Evolutionary conservation across 1,140 invertebrate genomes (phyloP).

Genomic region (Tenebrio molitor): DNA sequence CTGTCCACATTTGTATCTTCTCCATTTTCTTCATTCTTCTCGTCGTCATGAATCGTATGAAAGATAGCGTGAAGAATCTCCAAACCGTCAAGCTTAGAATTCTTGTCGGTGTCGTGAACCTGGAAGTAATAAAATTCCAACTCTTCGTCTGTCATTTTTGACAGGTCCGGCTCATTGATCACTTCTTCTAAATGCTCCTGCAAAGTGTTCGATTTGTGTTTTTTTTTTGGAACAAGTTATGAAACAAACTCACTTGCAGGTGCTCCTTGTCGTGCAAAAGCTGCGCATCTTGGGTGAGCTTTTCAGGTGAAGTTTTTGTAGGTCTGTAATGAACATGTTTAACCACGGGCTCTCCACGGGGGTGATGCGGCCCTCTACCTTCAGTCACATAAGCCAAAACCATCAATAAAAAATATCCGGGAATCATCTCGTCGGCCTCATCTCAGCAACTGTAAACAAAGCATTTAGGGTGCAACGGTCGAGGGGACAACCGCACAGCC

Average conservation of each 20-base stretch:
- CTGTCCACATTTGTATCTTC: slow-evolving; percentile 49
- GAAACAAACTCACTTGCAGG: slow-evolving; percentile 61
- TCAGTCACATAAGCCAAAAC: slow-evolving; percentile 61
- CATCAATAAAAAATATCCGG: slow-evolving; percentile 26
- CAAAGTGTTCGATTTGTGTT: too few species aligned
- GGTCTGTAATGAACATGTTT: slow-evolving; percentile 74
- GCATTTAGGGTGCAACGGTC: slow-evolving; percentile 16
- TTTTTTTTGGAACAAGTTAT: too few species aligned
- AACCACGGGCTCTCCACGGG: slow-evolving; percentile 70
- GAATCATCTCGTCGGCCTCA: slow-evolving; percentile 27
- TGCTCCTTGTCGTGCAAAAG: slow-evolving; percentile 80
- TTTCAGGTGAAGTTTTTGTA: slow-evolving; percentile 64
- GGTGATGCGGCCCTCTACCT: slow-evolving; percentile 82
- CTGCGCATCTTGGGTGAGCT: slow-evolving; percentile 76
- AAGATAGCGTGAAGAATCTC: slow-evolving; percentile 81
- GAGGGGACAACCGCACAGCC: slow-evolving; percentile 18
- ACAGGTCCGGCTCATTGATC: slow-evolving; percentile 70
- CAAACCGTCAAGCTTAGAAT: slow-evolving; percentile 84
- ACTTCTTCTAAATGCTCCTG: slow-evolving; percentile 79
- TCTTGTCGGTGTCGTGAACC: slow-evolving; percentile 85
- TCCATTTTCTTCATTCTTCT: slow-evolving; percentile 59
- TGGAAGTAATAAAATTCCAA: slow-evolving; percentile 78
- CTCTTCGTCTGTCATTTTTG: slow-evolving; percentile 80
- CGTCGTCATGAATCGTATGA: slow-evolving; percentile 72
- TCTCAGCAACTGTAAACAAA: slow-evolving; percentile 40